Conservation (phyloP, 2,797 vertebrate genomes). For the Hylomyscus alleni region DNA sequence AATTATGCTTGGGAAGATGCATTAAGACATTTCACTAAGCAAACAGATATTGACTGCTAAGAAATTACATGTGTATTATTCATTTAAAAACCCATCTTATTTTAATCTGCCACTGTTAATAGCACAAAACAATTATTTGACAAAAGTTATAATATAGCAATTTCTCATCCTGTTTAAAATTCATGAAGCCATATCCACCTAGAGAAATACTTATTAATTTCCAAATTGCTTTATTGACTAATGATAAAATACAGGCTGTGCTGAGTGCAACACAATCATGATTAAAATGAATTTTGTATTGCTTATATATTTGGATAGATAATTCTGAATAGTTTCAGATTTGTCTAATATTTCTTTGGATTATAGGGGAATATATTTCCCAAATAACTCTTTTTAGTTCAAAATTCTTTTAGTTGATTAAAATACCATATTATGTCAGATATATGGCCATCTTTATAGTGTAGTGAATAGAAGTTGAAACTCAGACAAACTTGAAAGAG, state of each 20-base stretch:
- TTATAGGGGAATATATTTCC: constrained; percentile 50
- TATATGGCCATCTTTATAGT: background rate
- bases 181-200: constrained; percentile 57
- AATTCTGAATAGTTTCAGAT: constrained; percentile 44
- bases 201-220: constrained; percentile 79
- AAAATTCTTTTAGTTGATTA: background rate
- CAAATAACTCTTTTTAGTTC: background rate
- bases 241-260: constrained; percentile 46
- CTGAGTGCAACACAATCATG: background rate
- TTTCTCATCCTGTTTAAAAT: constrained; percentile 79
- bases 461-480: fast-evolving
- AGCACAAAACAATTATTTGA: constrained; percentile 55
- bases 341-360: background rate
- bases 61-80: constrained; percentile 38
- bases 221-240: constrained; percentile 74
- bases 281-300: constrained; percentile 62
- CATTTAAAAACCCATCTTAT: constrained; percentile 22
- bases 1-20: constrained; percentile 61
- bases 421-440: background rate
- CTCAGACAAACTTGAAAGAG: background rate
- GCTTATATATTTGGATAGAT: constrained; percentile 38
- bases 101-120: constrained; percentile 71
- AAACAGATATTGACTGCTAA: constrained; percentile 54
- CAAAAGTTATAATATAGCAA: constrained; percentile 70
- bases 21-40: constrained; percentile 55